These are phyloP conservation scores for Ectemnius continuus DNA, from an alignment of 2,888 invertebrate species.

Conservation along the genomic window DNA sequence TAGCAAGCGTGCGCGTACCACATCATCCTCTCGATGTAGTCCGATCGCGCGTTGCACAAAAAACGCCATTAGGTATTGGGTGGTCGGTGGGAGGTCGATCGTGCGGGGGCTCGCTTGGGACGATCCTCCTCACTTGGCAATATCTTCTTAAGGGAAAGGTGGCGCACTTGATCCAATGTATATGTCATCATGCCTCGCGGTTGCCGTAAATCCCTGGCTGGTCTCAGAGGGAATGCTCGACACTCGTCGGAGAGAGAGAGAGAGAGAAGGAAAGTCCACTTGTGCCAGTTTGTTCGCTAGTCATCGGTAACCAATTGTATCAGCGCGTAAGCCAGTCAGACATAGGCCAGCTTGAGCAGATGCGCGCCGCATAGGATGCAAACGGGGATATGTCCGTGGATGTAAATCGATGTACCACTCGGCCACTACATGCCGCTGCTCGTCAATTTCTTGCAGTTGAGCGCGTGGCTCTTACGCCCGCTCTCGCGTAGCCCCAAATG, in stretches of 20 bases:
- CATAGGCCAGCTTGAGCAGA: too few relatives aligned
- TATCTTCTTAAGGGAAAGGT: background rate
- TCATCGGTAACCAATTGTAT: too few relatives aligned
- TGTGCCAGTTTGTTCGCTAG: too few relatives aligned
- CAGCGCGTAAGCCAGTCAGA: too few relatives aligned
- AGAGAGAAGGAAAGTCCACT: too few relatives aligned
- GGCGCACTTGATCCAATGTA: background rate
- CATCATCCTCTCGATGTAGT: constrained; percentile 8
- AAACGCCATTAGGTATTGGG: constrained; percentile 49
- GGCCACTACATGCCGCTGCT: background rate
- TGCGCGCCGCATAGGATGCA: too few relatives aligned
- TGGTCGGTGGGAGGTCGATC: constrained; percentile 7
- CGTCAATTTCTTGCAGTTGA: constrained; percentile 20
- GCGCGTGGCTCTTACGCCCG: constrained; percentile 22
- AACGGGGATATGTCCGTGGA: too few relatives aligned
- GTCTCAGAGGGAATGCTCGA: background rate
- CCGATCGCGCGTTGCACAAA: constrained; percentile 39
- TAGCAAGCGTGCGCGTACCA: background rate
- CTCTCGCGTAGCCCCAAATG: constrained; percentile 18
- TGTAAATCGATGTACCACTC: background rate
- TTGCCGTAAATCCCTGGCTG: background rate
- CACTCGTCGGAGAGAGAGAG: background rate
- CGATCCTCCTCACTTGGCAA: background rate
- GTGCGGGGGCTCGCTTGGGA: constrained; percentile 13
- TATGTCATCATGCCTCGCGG: background rate